phyloP scores from a whole-genome alignment of 2,113 vertebrate species.

The Pao palembangensis region DNA sequence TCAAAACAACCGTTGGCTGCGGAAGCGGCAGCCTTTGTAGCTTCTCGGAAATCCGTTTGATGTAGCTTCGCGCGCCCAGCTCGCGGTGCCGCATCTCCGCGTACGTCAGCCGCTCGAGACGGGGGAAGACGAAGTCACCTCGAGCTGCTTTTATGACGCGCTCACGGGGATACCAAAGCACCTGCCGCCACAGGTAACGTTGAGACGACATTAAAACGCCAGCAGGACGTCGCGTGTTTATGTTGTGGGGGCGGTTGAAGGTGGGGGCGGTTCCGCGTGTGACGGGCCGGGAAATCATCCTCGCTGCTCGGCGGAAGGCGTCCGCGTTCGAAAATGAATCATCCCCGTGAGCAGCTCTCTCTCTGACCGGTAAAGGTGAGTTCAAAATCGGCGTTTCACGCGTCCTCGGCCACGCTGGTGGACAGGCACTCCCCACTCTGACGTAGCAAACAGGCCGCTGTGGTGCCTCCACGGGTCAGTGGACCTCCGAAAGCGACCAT shows the following conservation, averaged over 20 bases:
- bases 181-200: slow-evolving; percentile 59
- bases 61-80: neutral
- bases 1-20: slow-evolving; percentile 73
- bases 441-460: slow-evolving; percentile 29
- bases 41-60: slow-evolving; percentile 38
- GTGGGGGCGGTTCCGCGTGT: slow-evolving; percentile 16
- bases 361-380: neutral
- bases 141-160: slow-evolving; percentile 40
- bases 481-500: neutral
- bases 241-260: neutral
- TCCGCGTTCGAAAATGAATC: neutral
- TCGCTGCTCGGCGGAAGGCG: neutral
- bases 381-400: neutral
- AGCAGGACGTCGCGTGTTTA: slow-evolving; percentile 2
- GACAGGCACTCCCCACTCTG: slow-evolving; percentile 17
- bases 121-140: neutral
- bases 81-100: neutral
- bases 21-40: slow-evolving; percentile 39
- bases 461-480: too few species aligned
- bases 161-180: slow-evolving; percentile 45
- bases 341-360: neutral
- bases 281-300: neutral
- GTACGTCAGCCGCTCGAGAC: neutral
- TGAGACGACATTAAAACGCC: neutral
- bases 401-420: slow-evolving; percentile 7